A percentile compares a stretch with the other conserved stretches of the same genome.
Evolutionary conservation across 2,888 invertebrate genomes (phyloP).

Genomic region (Tupiocoris notatus): DNA sequence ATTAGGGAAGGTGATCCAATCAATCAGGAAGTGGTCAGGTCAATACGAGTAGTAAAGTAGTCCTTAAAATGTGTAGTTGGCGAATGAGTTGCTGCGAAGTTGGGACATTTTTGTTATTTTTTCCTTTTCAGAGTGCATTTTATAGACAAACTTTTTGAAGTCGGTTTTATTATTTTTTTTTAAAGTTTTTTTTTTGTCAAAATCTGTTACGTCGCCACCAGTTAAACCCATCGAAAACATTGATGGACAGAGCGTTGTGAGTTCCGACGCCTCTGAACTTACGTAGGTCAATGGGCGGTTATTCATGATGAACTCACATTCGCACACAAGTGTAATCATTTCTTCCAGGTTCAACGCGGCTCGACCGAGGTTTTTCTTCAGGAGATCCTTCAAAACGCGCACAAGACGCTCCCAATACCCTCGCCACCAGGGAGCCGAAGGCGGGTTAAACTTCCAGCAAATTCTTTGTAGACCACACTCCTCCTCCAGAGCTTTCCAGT

Average conservation of each 20-base stretch:
- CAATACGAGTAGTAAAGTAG: too few relatives aligned
- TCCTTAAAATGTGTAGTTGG: too few relatives aligned
- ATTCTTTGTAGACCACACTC: conserved; percentile 45
- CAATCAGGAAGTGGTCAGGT: too few relatives aligned
- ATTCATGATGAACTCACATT: conserved; percentile 32
- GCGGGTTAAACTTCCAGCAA: conserved; percentile 50
- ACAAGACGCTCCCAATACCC: conserved; percentile 53
- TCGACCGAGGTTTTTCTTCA: conserved; percentile 34
- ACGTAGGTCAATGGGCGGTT: conserved; percentile 8
- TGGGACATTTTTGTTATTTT: too few relatives aligned
- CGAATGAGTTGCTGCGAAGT: too few relatives aligned
- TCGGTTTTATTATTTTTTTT: too few relatives aligned
- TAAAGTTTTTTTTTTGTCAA: too few relatives aligned
- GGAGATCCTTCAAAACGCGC: conserved; percentile 37
- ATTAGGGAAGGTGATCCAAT: too few relatives aligned
- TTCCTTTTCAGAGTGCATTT: too few relatives aligned
- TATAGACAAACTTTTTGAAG: too few relatives aligned
- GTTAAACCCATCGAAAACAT: not conserved
- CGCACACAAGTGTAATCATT: conserved; percentile 42
- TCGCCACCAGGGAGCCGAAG: conserved; percentile 54
- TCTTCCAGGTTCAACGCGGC: conserved; percentile 38
- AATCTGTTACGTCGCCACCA: not conserved
- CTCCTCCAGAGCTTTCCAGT: conserved; percentile 54
- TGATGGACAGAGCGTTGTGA: not conserved
- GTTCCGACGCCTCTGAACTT: not conserved